These are phyloP conservation scores for Lethenteron reissneri DNA, from an alignment of 2,113 vertebrate species.

Conservation along the genomic window DNA sequence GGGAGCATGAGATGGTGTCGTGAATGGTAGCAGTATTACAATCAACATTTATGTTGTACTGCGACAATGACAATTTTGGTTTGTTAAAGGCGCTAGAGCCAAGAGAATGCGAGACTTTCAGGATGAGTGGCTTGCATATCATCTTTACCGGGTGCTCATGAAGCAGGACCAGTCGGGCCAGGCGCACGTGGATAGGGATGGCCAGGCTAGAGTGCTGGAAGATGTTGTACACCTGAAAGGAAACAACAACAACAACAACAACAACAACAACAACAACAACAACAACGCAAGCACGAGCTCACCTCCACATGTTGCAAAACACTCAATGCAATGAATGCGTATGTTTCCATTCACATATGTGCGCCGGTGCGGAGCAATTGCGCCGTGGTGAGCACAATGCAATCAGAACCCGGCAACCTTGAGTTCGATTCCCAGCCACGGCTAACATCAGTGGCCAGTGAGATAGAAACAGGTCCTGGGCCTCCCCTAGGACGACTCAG, in stretches of 20 bases:
- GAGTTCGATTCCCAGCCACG: slow-evolving; percentile 15
- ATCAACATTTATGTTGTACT: too few species aligned
- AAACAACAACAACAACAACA: slow-evolving; percentile 7
- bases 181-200: slow-evolving; percentile 53
- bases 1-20: too few species aligned
- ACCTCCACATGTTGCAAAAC: too few species aligned
- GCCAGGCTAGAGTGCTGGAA: slow-evolving; percentile 78
- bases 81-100: too few species aligned
- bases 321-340: too few species aligned
- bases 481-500: too few species aligned
- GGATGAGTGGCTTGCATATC: neutral
- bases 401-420: slow-evolving; percentile 17
- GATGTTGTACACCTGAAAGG: slow-evolving; percentile 75
- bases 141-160: slow-evolving; percentile 60
- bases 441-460: slow-evolving; percentile 15
- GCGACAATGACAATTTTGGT: too few species aligned
- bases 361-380: slow-evolving; percentile 15
- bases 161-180: slow-evolving; percentile 72
- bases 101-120: too few species aligned
- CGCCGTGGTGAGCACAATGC: slow-evolving; percentile 15
- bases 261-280: slow-evolving; percentile 7
- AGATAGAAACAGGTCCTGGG: neutral
- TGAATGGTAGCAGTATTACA: too few species aligned
- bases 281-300: slow-evolving; percentile 1
- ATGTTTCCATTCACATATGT: slow-evolving; percentile 11